Conservation (phyloP, 2,113 vertebrate genomes). For the Microtus pennsylvanicus region DNA sequence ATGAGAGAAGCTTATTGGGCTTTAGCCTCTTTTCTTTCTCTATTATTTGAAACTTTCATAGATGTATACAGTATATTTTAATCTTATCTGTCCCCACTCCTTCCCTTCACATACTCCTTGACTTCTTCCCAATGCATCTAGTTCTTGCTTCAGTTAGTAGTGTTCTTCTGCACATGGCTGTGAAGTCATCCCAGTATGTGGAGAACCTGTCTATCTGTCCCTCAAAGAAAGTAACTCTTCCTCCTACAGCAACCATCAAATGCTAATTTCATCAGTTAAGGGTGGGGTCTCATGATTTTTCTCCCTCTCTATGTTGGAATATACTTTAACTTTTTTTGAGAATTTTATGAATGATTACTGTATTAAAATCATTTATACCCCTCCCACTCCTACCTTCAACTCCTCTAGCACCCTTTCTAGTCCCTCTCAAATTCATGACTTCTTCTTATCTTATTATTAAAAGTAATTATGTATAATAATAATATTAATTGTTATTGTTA, state of each 20-base stretch:
- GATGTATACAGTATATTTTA: not conserved
- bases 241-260: not conserved
- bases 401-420: not conserved
- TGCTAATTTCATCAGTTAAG: not conserved
- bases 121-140: not conserved
- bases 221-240: not conserved
- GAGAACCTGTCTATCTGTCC: not conserved
- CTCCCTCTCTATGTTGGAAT: not conserved
- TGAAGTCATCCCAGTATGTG: not conserved
- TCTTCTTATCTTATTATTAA: not conserved
- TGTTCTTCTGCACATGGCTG: not conserved
- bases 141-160: not conserved
- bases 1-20: not conserved
- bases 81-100: not conserved
- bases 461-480: not conserved
- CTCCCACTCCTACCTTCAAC: not conserved
- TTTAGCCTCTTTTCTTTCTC: not conserved
- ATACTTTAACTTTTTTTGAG: not conserved
- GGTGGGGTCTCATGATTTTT: not conserved
- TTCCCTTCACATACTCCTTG: not conserved
- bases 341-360: not conserved
- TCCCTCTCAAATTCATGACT: not conserved
- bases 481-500: not conserved
- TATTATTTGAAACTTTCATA: not conserved
- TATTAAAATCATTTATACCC: not conserved